These are phyloP conservation scores for Drosophila lacteicornis DNA, from an alignment of 1,140 invertebrate genomes.

Conservation along the genomic window DNA sequence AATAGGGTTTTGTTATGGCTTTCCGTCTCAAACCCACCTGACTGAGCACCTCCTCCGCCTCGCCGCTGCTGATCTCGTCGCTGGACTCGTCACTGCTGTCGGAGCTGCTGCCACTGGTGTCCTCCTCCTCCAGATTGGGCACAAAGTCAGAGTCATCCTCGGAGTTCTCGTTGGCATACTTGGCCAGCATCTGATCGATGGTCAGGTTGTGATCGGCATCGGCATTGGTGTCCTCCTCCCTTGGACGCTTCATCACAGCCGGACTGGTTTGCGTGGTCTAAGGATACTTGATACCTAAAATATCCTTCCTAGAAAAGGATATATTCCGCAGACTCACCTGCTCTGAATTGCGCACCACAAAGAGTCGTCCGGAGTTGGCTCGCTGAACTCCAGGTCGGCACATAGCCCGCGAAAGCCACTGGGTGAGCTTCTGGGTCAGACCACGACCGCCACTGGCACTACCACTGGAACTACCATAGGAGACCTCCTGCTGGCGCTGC, in stretches of 20 bases:
- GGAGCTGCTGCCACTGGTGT: constrained; percentile 15
- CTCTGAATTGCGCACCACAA: constrained; percentile 13
- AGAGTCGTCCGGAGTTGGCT: constrained; percentile 34
- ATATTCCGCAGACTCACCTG: constrained; percentile 24
- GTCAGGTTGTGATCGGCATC: constrained; percentile 58
- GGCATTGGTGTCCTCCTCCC: constrained; percentile 46
- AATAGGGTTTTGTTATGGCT: neutral
- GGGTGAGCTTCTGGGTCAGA: constrained; percentile 40
- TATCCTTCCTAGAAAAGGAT: neutral
- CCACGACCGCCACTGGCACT: constrained; percentile 22
- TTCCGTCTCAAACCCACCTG: constrained; percentile 22
- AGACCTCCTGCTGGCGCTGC: constrained; percentile 42
- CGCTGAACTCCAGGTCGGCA: constrained; percentile 66
- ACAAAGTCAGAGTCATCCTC: constrained; percentile 80
- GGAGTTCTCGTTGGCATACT: constrained; percentile 76
- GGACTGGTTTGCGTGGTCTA: constrained; percentile 22
- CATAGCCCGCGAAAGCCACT: constrained; percentile 67
- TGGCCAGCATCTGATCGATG: constrained; percentile 68
- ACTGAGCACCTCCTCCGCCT: constrained; percentile 16
- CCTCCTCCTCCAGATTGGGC: constrained; percentile 54
- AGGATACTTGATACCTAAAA: neutral
- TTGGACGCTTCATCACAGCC: constrained; percentile 52
- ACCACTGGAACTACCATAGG: constrained; percentile 1
- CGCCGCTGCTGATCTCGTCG: constrained; percentile 46
- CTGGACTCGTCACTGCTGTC: constrained; percentile 42